Evolutionary conservation across 2,797 vertebrate genomes (phyloP), one percentile per base, ranked within the genome.

Genomic region (Peromyscus nudipes): DNA sequence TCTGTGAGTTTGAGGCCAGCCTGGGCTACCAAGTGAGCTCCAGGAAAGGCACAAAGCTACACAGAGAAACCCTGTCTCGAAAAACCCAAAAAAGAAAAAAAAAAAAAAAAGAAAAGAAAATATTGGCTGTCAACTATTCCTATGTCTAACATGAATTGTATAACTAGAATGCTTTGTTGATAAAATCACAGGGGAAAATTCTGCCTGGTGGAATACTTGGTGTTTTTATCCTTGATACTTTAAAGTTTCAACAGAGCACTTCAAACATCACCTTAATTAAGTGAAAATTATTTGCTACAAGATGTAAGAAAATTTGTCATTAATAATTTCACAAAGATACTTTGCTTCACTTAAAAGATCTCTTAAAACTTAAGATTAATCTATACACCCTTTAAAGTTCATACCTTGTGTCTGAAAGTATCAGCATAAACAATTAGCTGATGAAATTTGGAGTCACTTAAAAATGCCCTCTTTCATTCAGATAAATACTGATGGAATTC

Each of bases 311-410:
- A 43, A 60, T 14, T 75, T 65, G 16, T 52, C 60, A 80, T 80
- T 34, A 37, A 10, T 60, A 89, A 0, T 0, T 19, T 96, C 83
- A 76, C 23, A 52, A 92, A 80, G 71, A 14, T 87, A 79, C 17
- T 89, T 86, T 79, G 1, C 85, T 73, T 80, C 75, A 86, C 64
- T 69, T 73, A n/a, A 95, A 87, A 95, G 14, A n/a, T 16, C 19
- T 89, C 40, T 83, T 89, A 76, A 93, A 23, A 86, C 60, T 88
- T 94, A 92, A 43, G 14, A 65, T 67, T 69, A n/a, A 81, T 64
- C 14, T 82, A 31, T 37, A n/a, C 4, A 7, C 8, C 6, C 37
- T 92, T 73, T 94, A 92, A 57, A 96, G 93, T 80, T 91, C 10
- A 55, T 64, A 40, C 25, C n/a, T 85, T 60, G n/a, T 52, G 3